A percentile compares a stretch with the other conserved stretches of the same genome.
Evolutionary conservation across 2,797 vertebrate species (phyloP).

Genomic region (Glyptemys insculpta): DNA sequence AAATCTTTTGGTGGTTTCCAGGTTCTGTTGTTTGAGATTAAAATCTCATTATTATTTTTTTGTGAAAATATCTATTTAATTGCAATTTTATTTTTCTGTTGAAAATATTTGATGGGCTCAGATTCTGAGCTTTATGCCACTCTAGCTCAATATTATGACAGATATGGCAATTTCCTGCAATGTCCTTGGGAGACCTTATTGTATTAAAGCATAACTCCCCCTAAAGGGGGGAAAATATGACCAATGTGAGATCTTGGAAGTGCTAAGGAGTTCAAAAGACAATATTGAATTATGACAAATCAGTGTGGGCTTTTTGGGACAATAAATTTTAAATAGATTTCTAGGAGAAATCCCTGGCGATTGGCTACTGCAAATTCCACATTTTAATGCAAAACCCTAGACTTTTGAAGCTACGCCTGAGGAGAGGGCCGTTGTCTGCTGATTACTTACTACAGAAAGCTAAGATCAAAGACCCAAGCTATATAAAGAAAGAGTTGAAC

Average conservation of each 20-base stretch:
- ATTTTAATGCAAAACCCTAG: too few relatives aligned
- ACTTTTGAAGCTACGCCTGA: not conserved
- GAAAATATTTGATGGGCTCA: not conserved
- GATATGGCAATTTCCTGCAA: not conserved
- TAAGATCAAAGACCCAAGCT: not conserved
- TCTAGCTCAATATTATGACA: not conserved
- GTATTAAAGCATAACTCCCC: not conserved
- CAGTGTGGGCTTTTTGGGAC: too few relatives aligned
- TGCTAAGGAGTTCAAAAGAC: not conserved
- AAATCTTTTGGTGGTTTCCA: not conserved
- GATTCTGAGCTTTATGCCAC: not conserved
- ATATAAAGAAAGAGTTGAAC: not conserved
- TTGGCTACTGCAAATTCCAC: too few relatives aligned
- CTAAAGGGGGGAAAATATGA: not conserved
- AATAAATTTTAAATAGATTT: too few relatives aligned
- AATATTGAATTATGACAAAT: not conserved
- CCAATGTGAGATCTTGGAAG: not conserved
- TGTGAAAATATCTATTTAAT: not conserved
- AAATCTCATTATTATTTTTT: not conserved
- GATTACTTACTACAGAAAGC: not conserved
- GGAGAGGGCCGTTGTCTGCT: not conserved
- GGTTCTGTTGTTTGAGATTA: too few relatives aligned
- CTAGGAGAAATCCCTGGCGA: too few relatives aligned
- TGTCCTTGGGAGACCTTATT: not conserved
- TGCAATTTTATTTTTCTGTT: not conserved